Conservation (phyloP, 2,797 vertebrate species). For the Sternarchorhynchus goeldii region DNA sequence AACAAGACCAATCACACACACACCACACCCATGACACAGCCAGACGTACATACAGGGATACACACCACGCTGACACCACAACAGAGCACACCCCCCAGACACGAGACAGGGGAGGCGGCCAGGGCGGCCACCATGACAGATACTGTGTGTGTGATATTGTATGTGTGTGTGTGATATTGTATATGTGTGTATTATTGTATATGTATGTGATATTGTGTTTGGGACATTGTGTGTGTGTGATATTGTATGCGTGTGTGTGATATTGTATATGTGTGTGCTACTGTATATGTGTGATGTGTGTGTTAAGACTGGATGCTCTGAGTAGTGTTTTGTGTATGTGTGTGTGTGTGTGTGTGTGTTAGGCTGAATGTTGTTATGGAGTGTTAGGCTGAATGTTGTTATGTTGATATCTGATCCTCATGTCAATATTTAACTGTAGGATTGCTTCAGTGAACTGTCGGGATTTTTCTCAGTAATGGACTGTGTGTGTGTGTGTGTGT, state of each 20-base stretch:
- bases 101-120: no score
- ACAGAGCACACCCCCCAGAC: no score
- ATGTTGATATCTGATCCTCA: conserved; percentile 35
- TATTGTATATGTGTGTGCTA: no score
- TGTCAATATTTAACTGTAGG: conserved; percentile 37
- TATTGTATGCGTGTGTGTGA: conserved; percentile 2
- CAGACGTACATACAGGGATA: no score
- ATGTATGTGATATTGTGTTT: no score
- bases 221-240: background rate
- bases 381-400: background rate
- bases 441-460: no score
- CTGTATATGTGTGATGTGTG: background rate
- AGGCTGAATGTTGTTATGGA: background rate
- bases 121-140: no score
- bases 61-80: no score
- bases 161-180: background rate
- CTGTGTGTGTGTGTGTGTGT: conserved; percentile 9
- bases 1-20: no score
- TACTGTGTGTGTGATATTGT: no score
- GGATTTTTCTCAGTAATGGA: background rate
- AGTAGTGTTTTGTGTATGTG: no score
- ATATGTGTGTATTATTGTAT: conserved; percentile 4
- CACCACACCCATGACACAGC: no score
- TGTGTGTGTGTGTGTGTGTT: background rate
- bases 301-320: background rate